A percentile compares a stretch with the other conserved stretches of the same genome.
Evolutionary conservation across 1,140 invertebrate genomes (phyloP).

Genomic region (Bombus haemorrhoidalis): DNA sequence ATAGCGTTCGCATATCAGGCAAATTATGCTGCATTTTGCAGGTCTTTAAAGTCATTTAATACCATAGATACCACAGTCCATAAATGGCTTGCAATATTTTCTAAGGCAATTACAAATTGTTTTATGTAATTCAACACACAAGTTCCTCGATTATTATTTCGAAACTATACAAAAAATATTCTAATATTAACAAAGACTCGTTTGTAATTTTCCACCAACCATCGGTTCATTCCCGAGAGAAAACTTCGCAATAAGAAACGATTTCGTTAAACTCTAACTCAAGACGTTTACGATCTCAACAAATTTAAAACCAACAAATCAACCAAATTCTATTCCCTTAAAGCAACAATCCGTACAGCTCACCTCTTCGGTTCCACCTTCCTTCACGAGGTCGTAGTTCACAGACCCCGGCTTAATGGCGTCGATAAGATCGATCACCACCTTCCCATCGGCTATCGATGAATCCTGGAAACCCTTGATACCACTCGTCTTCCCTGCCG

Average conservation of each 20-base stretch:
- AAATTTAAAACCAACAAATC: not conserved
- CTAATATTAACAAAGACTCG: too few species aligned
- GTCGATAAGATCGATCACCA: conserved; percentile 98
- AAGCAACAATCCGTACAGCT: conserved; percentile 17
- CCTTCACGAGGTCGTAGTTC: conserved; percentile 95
- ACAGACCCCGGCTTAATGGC: conserved; percentile 97
- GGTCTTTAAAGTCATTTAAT: not conserved
- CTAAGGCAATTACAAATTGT: not conserved
- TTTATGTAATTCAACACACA: not conserved
- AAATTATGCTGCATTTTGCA: not conserved
- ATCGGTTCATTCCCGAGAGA: too few species aligned
- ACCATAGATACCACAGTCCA: too few species aligned
- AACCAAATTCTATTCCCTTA: too few species aligned
- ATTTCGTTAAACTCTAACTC: not conserved
- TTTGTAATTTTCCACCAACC: not conserved
- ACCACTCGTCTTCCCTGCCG: conserved; percentile 90
- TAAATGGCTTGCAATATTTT: not conserved
- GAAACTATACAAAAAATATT: not conserved
- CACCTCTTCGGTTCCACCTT: conserved; percentile 91
- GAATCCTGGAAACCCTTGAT: conserved; percentile 95
- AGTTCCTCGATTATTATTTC: not conserved
- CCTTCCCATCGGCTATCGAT: conserved; percentile 91
- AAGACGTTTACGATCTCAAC: not conserved
- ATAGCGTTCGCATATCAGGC: not conserved
- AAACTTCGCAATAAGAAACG: not conserved